phyloP scores from a whole-genome alignment of 35 echinoderm and acorn worm genomes.

The Lytechinus variegatus region DNA sequence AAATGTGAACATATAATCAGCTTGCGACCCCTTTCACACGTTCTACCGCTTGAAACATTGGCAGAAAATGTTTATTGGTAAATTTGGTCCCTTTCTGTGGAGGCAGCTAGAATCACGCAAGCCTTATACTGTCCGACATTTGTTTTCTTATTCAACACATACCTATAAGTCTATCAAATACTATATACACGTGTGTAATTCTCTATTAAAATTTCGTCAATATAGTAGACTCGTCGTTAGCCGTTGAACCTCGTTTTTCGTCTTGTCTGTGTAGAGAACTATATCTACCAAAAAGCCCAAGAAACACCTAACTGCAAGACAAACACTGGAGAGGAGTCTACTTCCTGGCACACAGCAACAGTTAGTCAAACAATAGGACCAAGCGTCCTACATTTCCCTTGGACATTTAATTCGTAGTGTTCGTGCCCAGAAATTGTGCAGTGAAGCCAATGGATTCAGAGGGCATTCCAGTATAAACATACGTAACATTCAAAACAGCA shows the following conservation, averaged over 20 bases:
- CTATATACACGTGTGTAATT: conserved; percentile 23
- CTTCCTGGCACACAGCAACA: background rate
- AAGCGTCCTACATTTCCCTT: background rate
- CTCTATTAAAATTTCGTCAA: background rate
- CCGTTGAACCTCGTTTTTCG: conserved; percentile 15
- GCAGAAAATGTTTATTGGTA: background rate
- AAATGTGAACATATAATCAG: conserved; percentile 20
- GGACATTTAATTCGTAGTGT: no score
- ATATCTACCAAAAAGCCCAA: background rate
- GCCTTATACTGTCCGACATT: conserved; percentile 35
- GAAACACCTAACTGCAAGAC: background rate
- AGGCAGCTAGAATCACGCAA: conserved; percentile 38
- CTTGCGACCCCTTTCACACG: conserved; percentile 30
- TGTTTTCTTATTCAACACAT: conserved; percentile 11
- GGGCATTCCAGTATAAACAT: no score
- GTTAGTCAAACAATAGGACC: background rate
- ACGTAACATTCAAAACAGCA: no score
- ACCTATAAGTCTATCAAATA: conserved; percentile 29
- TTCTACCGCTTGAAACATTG: conserved; percentile 32
- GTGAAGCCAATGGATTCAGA: no score
- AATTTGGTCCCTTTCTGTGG: conserved; percentile 8
- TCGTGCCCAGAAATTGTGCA: no score
- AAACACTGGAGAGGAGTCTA: conserved; percentile 8
- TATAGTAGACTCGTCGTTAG: conserved; percentile 18
- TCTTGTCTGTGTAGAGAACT: conserved; percentile 10